phyloP scores from a whole-genome alignment of 2,888 invertebrate species.

The Andricus quercusramuli region DNA sequence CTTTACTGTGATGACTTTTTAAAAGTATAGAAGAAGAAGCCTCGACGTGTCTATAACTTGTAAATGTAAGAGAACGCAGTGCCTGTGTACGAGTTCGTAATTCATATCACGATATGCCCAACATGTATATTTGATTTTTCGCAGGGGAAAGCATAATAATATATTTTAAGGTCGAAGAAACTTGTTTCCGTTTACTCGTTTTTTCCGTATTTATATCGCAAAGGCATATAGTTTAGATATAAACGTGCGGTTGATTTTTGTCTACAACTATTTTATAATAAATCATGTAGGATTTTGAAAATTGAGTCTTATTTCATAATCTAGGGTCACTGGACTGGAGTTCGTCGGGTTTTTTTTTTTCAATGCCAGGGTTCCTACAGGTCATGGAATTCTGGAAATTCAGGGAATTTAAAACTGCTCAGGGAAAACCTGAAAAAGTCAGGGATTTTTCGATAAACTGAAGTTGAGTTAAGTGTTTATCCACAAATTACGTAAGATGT shows the following conservation, averaged over 20 bases:
- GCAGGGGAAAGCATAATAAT: not conserved
- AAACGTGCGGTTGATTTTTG: constrained; percentile 26
- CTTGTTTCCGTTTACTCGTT: not conserved
- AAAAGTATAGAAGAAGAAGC: not conserved
- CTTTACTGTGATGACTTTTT: not conserved
- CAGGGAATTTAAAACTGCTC: no score
- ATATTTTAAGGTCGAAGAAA: constrained; percentile 17
- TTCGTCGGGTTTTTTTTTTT: no score
- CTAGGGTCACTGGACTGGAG: not conserved
- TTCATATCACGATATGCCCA: not conserved
- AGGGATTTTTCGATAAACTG: no score
- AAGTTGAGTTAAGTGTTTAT: no score
- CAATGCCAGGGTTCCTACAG: no score
- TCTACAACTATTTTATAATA: constrained; percentile 37
- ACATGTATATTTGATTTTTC: constrained; percentile 30
- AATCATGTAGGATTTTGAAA: constrained; percentile 20
- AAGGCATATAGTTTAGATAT: constrained; percentile 8
- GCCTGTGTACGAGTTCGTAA: not conserved
- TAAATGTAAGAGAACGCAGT: constrained; percentile 23
- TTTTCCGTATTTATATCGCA: not conserved
- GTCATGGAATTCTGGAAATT: no score
- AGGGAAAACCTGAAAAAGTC: no score
- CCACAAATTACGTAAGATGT: no score
- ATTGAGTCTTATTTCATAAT: not conserved
- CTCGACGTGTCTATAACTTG: constrained; percentile 3